These are phyloP conservation scores for Branchinecta lynchi DNA, from an alignment of 1,140 invertebrate genomes.

Conservation along the genomic window DNA sequence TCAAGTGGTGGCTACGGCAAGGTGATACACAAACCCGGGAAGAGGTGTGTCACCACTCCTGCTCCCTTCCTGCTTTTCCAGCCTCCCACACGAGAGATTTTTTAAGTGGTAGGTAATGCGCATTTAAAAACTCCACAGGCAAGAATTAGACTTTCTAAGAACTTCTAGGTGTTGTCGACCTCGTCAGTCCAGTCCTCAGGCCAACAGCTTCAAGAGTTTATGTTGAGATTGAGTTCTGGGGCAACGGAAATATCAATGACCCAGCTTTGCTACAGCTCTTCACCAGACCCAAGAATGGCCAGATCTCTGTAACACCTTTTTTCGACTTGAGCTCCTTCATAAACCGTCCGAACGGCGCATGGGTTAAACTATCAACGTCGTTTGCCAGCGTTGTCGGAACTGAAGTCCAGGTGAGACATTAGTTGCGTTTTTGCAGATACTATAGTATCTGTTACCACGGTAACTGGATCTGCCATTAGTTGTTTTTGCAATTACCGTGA, in stretches of 20 bases:
- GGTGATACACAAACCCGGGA: no score
- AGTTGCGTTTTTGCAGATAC: no score
- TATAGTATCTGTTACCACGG: no score
- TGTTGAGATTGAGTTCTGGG: conserved; percentile 8
- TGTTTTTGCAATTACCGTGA: no score
- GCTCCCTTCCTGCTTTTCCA: no score
- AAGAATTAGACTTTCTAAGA: no score
- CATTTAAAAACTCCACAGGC: no score
- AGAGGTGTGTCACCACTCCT: no score
- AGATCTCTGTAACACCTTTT: not conserved
- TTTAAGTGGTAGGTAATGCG: no score
- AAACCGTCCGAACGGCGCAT: not conserved
- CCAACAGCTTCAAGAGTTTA: not conserved
- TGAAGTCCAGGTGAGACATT: not conserved
- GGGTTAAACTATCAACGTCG: not conserved
- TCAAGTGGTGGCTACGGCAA: no score
- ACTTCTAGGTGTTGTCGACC: not conserved
- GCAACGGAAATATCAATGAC: not conserved
- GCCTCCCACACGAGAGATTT: no score
- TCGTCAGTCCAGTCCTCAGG: not conserved
- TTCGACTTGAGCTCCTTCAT: not conserved
- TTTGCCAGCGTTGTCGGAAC: not conserved
- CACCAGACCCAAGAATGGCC: not conserved
- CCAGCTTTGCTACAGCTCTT: not conserved
- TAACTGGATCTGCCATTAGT: no score